These are phyloP conservation scores for Limulus polyphemus DNA, from an alignment of 2,888 invertebrate species.

Conservation along the genomic window DNA sequence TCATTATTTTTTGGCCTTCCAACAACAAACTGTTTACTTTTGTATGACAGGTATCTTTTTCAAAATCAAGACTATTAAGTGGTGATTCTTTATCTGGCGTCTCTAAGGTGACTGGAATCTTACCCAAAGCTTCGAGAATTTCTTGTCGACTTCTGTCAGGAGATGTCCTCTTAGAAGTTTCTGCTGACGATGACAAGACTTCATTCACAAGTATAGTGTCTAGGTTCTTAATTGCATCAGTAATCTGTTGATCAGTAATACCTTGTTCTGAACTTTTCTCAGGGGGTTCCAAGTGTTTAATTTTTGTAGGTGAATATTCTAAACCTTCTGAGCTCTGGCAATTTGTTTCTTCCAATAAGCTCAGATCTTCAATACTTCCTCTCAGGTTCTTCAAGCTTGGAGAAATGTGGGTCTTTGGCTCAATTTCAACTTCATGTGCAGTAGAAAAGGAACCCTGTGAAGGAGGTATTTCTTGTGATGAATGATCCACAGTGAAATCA, in stretches of 20 bases:
- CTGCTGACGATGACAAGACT: slow-evolving; percentile 5
- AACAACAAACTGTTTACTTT: no score
- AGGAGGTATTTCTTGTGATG: neutral
- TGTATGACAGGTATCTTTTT: no score
- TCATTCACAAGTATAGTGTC: slow-evolving; percentile 16
- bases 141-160: neutral
- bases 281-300: no score
- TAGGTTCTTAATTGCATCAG: slow-evolving; percentile 15
- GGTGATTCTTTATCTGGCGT: no score
- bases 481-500: slow-evolving; percentile 12
- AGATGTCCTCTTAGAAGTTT: slow-evolving; percentile 14
- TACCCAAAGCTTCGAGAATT: no score
- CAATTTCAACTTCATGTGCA: slow-evolving; percentile 12
- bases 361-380: slow-evolving; percentile 50
- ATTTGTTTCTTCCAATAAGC: no score
- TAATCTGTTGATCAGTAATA: slow-evolving; percentile 7
- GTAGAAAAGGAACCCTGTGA: slow-evolving; percentile 1
- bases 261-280: slow-evolving; percentile 2
- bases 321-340: no score
- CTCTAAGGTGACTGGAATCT: no score
- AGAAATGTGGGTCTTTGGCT: slow-evolving; percentile 27
- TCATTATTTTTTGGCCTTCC: no score
- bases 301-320: no score
- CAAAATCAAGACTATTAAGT: no score
- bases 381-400: slow-evolving; percentile 49